Base-by-base conservation (phyloP, 2,797 vertebrate species). In the Gobio occitaniae region DNA sequence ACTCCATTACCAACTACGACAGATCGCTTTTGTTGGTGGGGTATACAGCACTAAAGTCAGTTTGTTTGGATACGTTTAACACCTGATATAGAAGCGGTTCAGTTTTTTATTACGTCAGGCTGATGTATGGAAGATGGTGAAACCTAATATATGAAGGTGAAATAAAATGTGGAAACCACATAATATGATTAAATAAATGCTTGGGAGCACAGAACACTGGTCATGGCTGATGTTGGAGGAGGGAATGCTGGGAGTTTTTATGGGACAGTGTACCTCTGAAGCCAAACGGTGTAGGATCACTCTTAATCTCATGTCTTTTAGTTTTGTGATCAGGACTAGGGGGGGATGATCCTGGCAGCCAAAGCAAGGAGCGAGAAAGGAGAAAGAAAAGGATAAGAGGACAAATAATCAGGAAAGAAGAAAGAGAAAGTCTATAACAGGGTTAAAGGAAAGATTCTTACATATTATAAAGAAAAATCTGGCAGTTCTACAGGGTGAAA, bases 201-300 rank as follows among this genome's bases (percentile, higher is more conserved):
- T 70, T 21, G 6, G 63, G 50, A 38, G 16, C n/a, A 74, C 71
- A 66, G 48, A 36, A 79, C 25, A 80, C 29, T 75, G 71, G 80
- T 48, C 50, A 71, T 82, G 85, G 61, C 32, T 77, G 65, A 82
- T 69, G 38, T 38, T 76, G 32, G 66, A 52, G 66, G 15, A 86
- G 78, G 78, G 78, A 16, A 78, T 41, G 70, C 74, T 72, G 86
- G 56, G 76, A 59, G 25, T 32, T 79, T 84, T 78, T n/a, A 86
- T 75, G 80, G 79, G 76, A 80, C 63, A 52, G 56, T 86, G 78
- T 90, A 99, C 98, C 98, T 98, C 96, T 97, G 92, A 97, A 95
- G 93, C 98, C 98, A 90, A 99, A 96, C 10, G 98, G 98, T 84
- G 97, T 98, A 77, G 97, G 98, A 87, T 99, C 98, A 78, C 98